These are phyloP conservation scores for Nymphalis polychloros DNA, from an alignment of 2,888 invertebrate genomes.

Conservation along the genomic window DNA sequence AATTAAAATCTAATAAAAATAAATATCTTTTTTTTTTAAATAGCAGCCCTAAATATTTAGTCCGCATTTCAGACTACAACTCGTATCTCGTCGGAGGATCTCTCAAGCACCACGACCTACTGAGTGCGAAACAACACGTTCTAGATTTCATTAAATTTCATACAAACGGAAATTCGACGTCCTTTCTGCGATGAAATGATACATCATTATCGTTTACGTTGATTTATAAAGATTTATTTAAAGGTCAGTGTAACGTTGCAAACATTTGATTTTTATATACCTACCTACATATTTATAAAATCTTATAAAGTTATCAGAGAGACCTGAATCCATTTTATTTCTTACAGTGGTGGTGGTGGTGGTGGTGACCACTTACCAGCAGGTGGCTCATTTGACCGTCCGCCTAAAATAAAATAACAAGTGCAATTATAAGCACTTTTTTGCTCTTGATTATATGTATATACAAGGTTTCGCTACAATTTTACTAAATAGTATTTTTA, in stretches of 20 bases:
- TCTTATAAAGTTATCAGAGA: too few species aligned
- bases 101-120: background rate
- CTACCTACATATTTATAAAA: too few species aligned
- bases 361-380: too few species aligned
- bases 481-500: too few species aligned
- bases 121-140: constrained; percentile 10
- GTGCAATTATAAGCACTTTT: too few species aligned
- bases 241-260: background rate
- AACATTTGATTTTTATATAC: too few species aligned
- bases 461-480: too few species aligned
- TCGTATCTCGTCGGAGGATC: constrained; percentile 4
- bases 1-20: background rate
- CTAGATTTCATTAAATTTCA: constrained; percentile 20
- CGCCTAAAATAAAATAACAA: too few species aligned
- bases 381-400: too few species aligned
- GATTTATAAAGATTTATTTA: background rate
- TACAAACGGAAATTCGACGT: constrained; percentile 10
- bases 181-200: constrained; percentile 5
- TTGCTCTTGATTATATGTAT: too few species aligned
- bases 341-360: too few species aligned
- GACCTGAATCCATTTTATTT: too few species aligned
- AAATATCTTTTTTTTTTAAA: background rate
- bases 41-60: background rate
- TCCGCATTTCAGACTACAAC: constrained; percentile 1
- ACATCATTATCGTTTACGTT: constrained; percentile 3